Evolutionary conservation across 2,888 invertebrate genomes (phyloP), one percentile per base, ranked within the genome.

Genomic region (Drosophila kanekoi): DNA sequence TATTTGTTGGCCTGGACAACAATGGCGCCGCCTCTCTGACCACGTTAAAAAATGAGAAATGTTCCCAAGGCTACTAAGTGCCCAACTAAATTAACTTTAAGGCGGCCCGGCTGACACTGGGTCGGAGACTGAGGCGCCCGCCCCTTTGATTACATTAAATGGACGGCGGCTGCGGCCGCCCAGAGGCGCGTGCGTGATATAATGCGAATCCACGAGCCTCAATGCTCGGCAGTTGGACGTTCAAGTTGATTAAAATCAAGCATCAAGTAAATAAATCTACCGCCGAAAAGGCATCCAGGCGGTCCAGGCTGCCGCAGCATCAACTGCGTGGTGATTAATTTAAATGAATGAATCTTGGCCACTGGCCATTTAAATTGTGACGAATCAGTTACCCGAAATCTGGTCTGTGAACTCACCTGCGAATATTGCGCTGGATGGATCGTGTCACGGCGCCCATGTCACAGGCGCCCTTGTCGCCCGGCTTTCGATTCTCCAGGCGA

Each of bases 361-460:
- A 44, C 4, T 45, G 61, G 70, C 51, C 62, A 54, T 44, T 66
- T 66, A 38, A 68, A 62, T 48, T 44, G 37, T 18, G 56, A 60
- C 58, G 51, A 70, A 77, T 71, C 71, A 68, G 72, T 61, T 67
- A 61, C 18, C 35, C 51, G 48, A 44, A 65, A 70, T 48, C 56
- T 20, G 45, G 32, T 20, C 16, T n/a, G 14, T 0, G 1, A 3
- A 79, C 89, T 89, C 91, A 96, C 96, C 96, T 95, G 91, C 97
- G 94, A 91, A 97, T 95, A 90, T 96, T 97, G 28, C 95, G 95
- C 90, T 98, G 97, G 60, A 98, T 97, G 65, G 96, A 95, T 88
- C 97, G 96, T 1, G 97, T 97, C 1, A 97, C 96, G 0, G 97
- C 96, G 45, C 95, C 95, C 95, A 97, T 96, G 85, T 96, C 95